These are phyloP conservation scores for Neoniphon sammara DNA, from an alignment of 2,797 vertebrate species.

Conservation along the genomic window DNA sequence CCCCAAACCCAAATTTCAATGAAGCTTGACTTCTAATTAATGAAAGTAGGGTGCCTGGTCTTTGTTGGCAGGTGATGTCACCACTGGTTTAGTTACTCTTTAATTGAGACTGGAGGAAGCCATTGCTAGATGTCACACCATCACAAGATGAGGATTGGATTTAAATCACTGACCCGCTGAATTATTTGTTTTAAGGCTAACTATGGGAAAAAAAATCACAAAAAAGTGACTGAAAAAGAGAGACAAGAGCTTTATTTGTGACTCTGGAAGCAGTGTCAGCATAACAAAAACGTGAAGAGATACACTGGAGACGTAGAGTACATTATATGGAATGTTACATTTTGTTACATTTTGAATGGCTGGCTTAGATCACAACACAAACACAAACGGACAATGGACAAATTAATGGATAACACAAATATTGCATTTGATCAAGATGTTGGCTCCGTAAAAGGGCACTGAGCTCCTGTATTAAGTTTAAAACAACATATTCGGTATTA, in stretches of 20 bases:
- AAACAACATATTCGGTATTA: constrained; percentile 59
- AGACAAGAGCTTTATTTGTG: constrained; percentile 75
- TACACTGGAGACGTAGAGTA: constrained; percentile 60
- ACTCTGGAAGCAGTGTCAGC: constrained; percentile 66
- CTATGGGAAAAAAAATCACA: constrained; percentile 54
- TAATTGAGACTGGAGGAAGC: background rate
- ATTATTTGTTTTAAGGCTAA: constrained; percentile 6
- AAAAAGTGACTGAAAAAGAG: constrained; percentile 48
- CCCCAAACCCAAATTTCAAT: no score
- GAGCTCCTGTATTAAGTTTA: constrained; percentile 57
- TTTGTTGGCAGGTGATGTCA: no score
- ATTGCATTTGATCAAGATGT: constrained; percentile 74
- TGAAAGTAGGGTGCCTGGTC: no score
- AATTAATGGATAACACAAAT: constrained; percentile 61
- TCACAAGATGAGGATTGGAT: background rate
- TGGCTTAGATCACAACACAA: constrained; percentile 60
- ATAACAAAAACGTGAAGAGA: constrained; percentile 62
- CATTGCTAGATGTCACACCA: background rate
- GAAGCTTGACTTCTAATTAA: no score
- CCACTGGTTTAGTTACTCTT: no score
- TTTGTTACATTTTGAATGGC: constrained; percentile 76
- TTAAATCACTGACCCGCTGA: constrained; percentile 22
- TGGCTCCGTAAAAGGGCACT: constrained; percentile 61
- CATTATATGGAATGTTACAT: constrained; percentile 77
- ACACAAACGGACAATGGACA: constrained; percentile 43